Evolutionary conservation across 2,888 invertebrate genomes (phyloP), one percentile per base, ranked within the genome.

Genomic region (Pterobdella sp.): DNA sequence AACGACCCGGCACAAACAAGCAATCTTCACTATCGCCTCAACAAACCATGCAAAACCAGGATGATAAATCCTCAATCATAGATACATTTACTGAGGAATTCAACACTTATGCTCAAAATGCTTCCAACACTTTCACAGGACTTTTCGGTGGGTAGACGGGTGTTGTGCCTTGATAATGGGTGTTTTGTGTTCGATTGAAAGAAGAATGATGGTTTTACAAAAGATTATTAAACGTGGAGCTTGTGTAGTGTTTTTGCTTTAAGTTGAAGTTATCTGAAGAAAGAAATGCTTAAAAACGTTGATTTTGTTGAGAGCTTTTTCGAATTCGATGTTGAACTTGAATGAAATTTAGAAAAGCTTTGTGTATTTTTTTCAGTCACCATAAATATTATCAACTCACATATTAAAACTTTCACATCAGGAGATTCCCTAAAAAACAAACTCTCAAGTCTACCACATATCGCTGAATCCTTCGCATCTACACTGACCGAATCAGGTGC

Each of bases 21-120:
- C 66, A 66, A 63, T 37, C 31, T 1, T 66, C 72, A 10, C 31
- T 66, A 36, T 49, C 72, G n/a, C 66, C 65, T 26, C 72, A 72
- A 49, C 22, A 42, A 22, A 1, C 42, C 31, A 31, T 31, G 3
- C 14, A 37, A 10, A 65, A 36, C 29, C 71, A 71, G 34, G 68
- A 72, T 34, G 74, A 75, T 36, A 75, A 68, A 63, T 65, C 64
- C 42, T 84, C 82, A 90, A 91, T 85, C 91, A 94, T 86, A 90
- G 95, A 85, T 90, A 93, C 75, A 90, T 92, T 96, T 81, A 92
- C 93, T 81, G 92, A 90, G 37, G 95, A 96, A 82, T 87, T 96
- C 68, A 82, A 81, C 71, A 81, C 81, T 75, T 94, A 95, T 31
- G 91, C 93, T 0, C 93, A 94, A 77, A 94, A 94, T 0, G 82